Conservation (phyloP, 2,888 invertebrate species). For the Scaptomyza tumidula region DNA sequence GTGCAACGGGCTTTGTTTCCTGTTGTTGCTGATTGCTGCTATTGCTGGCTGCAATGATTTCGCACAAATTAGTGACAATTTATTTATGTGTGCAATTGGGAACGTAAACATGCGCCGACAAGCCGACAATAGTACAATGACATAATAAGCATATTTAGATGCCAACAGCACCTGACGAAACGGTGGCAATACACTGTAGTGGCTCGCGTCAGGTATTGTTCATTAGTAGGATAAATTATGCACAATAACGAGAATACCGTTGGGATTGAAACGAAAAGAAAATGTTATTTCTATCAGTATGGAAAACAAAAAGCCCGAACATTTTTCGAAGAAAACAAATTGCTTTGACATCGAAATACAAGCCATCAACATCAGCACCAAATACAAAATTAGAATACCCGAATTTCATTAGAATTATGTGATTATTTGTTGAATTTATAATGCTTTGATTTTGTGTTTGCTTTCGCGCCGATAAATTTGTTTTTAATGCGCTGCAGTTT, state of each 20-base stretch:
- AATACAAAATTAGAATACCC: neutral
- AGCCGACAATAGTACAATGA: slow-evolving; percentile 31
- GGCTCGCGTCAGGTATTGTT: neutral
- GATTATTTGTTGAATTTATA: slow-evolving; percentile 29
- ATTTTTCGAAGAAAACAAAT: neutral
- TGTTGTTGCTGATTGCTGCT: slow-evolving; percentile 14
- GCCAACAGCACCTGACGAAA: slow-evolving; percentile 10
- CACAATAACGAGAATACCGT: neutral
- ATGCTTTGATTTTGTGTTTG: slow-evolving; percentile 26
- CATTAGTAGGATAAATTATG: neutral
- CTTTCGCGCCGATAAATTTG: slow-evolving; percentile 32
- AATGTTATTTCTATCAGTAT: no score
- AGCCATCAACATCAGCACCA: neutral
- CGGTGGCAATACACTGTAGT: neutral
- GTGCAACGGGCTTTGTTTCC: slow-evolving; percentile 23
- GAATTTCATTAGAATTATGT: slow-evolving; percentile 1
- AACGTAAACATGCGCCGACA: slow-evolving; percentile 44
- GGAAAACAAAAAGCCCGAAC: neutral
- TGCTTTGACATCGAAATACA: no score
- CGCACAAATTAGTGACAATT: slow-evolving; percentile 69
- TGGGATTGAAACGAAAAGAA: no score
- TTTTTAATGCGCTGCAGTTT: slow-evolving; percentile 27
- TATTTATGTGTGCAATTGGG: slow-evolving; percentile 71
- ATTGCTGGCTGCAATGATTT: slow-evolving; percentile 54
- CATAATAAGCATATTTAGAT: slow-evolving; percentile 51